Evolutionary conservation across 2,888 invertebrate species (phyloP).

Genomic region (Callyntrura sp.): DNA sequence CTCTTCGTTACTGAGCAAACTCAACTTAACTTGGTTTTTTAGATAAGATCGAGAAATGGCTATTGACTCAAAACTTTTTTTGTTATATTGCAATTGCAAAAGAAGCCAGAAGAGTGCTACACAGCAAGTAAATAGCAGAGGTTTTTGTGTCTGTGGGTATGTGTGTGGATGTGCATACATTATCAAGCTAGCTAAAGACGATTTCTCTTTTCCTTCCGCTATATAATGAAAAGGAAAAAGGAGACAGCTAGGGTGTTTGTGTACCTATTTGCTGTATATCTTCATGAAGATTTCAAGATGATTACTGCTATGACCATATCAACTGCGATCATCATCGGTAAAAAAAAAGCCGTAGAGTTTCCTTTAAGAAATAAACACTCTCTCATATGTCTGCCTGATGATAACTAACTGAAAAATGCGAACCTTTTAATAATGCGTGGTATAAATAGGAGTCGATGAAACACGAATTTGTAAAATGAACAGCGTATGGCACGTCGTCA

Average conservation of each 20-base stretch:
- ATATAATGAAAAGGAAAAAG: constrained; percentile 45
- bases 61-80: constrained; percentile 16
- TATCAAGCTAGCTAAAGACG: constrained; percentile 35
- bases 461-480: not conserved
- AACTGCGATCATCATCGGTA: not conserved
- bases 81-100: not conserved
- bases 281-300: not conserved
- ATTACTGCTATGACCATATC: not conserved
- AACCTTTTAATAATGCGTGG: not conserved
- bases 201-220: constrained; percentile 56
- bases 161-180: not conserved
- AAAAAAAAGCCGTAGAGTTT: not conserved
- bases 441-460: not conserved
- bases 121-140: not conserved
- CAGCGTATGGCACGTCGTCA: not conserved
- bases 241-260: not conserved
- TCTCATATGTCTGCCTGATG: too few species aligned
- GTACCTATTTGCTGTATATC: not conserved
- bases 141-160: constrained; percentile 13
- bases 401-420: not conserved
- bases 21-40: constrained; percentile 29
- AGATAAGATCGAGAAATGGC: constrained; percentile 22
- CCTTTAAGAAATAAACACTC: not conserved
- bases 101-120: too few species aligned
- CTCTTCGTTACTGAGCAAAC: not conserved